A percentile compares a stretch with the other conserved stretches of the same genome.
phyloP scores from a whole-genome alignment of 2,888 invertebrate genomes.

The Drosophila pullipes region DNA sequence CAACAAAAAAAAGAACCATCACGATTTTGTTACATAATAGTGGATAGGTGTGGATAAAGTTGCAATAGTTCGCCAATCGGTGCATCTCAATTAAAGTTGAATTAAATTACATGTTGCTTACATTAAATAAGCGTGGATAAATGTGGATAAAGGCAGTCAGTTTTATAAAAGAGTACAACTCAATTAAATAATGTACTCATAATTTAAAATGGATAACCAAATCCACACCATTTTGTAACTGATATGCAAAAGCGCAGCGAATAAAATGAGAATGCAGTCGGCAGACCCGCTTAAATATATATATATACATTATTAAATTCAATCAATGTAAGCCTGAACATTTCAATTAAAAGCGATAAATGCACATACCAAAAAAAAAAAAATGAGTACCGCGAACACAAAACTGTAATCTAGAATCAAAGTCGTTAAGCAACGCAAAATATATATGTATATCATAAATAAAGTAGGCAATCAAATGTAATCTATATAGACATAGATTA shows the following conservation, averaged over 20 bases:
- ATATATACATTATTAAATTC: slow-evolving; percentile 17
- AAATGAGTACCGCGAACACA: slow-evolving; percentile 1
- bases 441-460: slow-evolving; percentile 20
- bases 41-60: slow-evolving; percentile 11
- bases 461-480: slow-evolving; percentile 19
- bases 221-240: slow-evolving; percentile 6
- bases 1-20: background rate
- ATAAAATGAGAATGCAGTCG: background rate
- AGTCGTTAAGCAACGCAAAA: slow-evolving; percentile 19
- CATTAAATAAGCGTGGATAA: background rate
- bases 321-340: slow-evolving; percentile 19
- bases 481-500: slow-evolving; percentile 16
- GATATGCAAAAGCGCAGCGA: slow-evolving; percentile 1
- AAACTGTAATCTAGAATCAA: slow-evolving; percentile 31
- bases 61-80: slow-evolving; percentile 7
- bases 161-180: background rate
- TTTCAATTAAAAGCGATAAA: slow-evolving; percentile 20
- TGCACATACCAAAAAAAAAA: background rate
- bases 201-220: background rate
- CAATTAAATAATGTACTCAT: background rate
- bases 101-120: background rate
- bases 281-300: slow-evolving; percentile 1
- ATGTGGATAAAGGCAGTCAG: background rate
- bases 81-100: background rate
- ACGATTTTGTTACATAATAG: background rate